Evolutionary conservation across 2,797 vertebrate species (phyloP), one percentile per base, ranked within the genome.

Genomic region (Enteromius unitaeniatus): DNA sequence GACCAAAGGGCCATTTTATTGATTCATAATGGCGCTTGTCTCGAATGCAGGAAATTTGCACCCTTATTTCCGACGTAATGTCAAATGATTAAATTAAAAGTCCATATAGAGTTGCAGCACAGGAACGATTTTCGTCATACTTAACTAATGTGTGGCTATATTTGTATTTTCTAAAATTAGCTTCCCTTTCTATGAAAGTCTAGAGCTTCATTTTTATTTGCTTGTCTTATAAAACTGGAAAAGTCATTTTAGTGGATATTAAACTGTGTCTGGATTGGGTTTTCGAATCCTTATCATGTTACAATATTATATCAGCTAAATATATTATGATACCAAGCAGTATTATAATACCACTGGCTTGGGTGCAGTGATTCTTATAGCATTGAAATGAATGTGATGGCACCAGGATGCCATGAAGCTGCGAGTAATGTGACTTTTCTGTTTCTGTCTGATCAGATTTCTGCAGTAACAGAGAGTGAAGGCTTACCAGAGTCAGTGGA

Each of bases 401-500:
- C 23, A 72, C 23, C 23, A 49, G 42, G 45, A 72, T 28, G 15
- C 45, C 45, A 31, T n/a, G 10, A 6, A n/a, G 6, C 72, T 53
- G 23, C 21, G 4, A 53, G 15, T 49, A 34, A 40, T 26, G 21
- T 47, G 45, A 65, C 31, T 21, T 62, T 42, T 82, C 15, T 82
- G 14, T 79, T 6, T 75, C 13, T 72, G 42, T 72, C 21, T 79
- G 88, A 2, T 21, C 93, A 99, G 98, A 99, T 99, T 89, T 97
- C 97, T 42, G 97, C 97, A 70, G 96, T 99, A 91, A 97, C 95
- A 84, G 97, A 99, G 92, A 98, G 97, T 40, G 97, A 99, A 92
- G 97, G 98, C 90, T 99, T 97, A 49, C 97, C 98, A 89, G 97
- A 99, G 91, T 99, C 97, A 17, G 97, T 99, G 85, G 97, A 99